Base-by-base conservation (phyloP, 2,888 invertebrate genomes). In the Pachydiplax longipennis region DNA sequence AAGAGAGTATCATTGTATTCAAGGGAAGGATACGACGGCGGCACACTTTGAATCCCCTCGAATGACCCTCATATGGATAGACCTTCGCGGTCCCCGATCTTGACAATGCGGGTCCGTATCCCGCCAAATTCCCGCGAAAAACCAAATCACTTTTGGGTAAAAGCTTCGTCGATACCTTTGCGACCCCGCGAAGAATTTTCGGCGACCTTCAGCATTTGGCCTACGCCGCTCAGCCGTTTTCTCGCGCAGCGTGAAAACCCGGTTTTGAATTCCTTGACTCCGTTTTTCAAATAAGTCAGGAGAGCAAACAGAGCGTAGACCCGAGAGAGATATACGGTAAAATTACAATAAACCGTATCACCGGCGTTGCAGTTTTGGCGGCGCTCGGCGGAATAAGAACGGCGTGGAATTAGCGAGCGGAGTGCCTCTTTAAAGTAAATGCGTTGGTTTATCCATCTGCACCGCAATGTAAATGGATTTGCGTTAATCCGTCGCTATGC, bases 261-360 rank as follows among this genome's bases (percentile, higher is more conserved):
- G 87, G 61, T 87, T 87, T 87, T 61, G 61, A 87, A 87, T 87
- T 61, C 87, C 87, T 87, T 87, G 87, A 87, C 87, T 87, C 87
- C 18, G 87, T 87, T 87, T 87, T 61, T 87, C 83, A 61, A 87
- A 61, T 61, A 61, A 87, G 87, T 87, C 87, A 87, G 61, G 44
- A 25, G 10, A 48, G 44, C 82, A 82, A 48, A 48, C 82, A 48
- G 82, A 48, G 82, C 82, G 82, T 48, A 44, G n/a, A 44, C 81
- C 73, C 25, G 73, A 25, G 73, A 25, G 73, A 73, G 73, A 73
- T 73, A 73, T 73, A 73, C 73, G 73, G 73, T 73, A 73, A 73
- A 73, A 73, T 73, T 73, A 73, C 73, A 12, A 73, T 73, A 73
- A 73, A 73, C 73, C 73, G 73, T 73, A 73, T 73, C 31, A 25